Base-by-base conservation (phyloP, 2,888 invertebrate genomes). In the Eupithecia tripunctaria region DNA sequence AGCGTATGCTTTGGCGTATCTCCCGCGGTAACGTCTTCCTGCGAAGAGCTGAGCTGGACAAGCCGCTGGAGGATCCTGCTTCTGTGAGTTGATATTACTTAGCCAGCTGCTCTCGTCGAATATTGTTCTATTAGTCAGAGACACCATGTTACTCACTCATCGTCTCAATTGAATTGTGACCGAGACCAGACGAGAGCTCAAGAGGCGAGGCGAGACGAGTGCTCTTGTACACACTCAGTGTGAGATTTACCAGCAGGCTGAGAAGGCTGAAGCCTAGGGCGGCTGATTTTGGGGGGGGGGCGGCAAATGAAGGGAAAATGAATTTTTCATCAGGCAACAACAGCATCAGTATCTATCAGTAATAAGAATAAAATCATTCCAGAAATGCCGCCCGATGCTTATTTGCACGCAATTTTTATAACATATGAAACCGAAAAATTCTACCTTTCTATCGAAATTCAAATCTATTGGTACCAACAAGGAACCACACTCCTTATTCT, bases 21-120 rank as follows among this genome's bases (percentile, higher is more conserved):
- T 98, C 98, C 27, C 95, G 98, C 72, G 98, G 98, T 41, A 98
- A 98, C 88, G 98, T 98, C 15, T 99, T 98, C 91, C 90, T 99
- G 76, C 95, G 98, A 18, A 97, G 97, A 83, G 97, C 97, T 0
- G 98, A 98, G 86, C 96, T 99, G 62, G 97, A 97, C 66, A 96
- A 97, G 77, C 96, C 97, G 0, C 93, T 97, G 79, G 98, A 97
- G 91, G 99, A 97, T 94, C 98, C 97, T 67, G 94, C 96, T 68
- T 97, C 98, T 76, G 98, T 98, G 88, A 95, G 95, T 88, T 25
- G n/a, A 64, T 25, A 21, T 15, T 2, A 1, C 5, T 36, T 47
- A 56, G 25, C 56, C 43, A 18, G 2, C 1, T 6, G 18, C 15
- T 43, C 21, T 51, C 21, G 3, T 51, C 12, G 10, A 51, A 51